Base-by-base conservation (phyloP, 1,140 invertebrate genomes). In the Meloidogyne floridensis region DNA sequence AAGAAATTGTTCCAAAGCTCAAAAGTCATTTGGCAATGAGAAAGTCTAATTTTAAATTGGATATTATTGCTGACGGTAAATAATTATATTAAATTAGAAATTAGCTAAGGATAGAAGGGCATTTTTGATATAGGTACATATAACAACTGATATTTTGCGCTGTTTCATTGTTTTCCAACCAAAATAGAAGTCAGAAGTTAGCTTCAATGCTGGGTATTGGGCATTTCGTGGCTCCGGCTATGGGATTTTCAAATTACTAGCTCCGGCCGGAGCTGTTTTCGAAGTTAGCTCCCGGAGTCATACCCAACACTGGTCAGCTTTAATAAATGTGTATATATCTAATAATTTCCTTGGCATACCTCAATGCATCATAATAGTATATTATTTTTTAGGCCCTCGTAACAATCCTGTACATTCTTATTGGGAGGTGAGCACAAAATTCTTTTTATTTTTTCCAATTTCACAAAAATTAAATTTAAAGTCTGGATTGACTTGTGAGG, bases 371-470 rank as follows among this genome's bases (percentile, higher is more conserved):
- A 73, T 90, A 86, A 84, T 42, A 82, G 11, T 59, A 88, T 80
- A 56, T 11, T 10, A 13, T 87, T n/a, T 81, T 84, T 32, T 75
- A 84, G 20, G 83, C 13, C 88, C 88, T n/a, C 72, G 88, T 0
- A 76, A 90, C 78, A 88, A 89, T 80, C 87, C 87, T 18, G 85
- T 89, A 56, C 88, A 89, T 80, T 42, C 83, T n/a, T 81, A 88
- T 80, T 89, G 88, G 88, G 80, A 85, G 84, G 84, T 85, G 56
- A 69, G 42, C 11, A 69, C 72, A 59, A 11, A 43, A 20, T n/a
- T 18, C 9, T n/a, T 20, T 43, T 13, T 7, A 81, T 83, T 47
- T 71, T 59, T 8, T 65, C 20, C 53, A 43, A 77, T 56, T 71
- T 11, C 7, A 71, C 10, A 65, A 18, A 47, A 15, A 69, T 6